Evolutionary conservation across 2,888 invertebrate genomes (phyloP).

Genomic region (Lithophane leautieri): DNA sequence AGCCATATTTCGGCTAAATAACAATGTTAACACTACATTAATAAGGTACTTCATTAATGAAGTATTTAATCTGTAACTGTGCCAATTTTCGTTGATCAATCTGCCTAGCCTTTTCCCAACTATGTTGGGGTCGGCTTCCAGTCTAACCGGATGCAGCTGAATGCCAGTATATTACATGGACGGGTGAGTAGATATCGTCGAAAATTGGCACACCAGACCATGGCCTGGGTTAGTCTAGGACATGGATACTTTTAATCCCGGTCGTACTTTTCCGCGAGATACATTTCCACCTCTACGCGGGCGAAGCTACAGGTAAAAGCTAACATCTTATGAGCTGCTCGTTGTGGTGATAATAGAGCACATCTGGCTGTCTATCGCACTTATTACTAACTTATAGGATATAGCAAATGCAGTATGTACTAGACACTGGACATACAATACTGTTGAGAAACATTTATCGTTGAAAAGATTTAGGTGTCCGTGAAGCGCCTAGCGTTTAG

Average conservation of each 20-base stretch:
- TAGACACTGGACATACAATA: background rate
- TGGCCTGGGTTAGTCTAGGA: background rate
- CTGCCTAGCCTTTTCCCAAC: too few species aligned
- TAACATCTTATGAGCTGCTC: background rate
- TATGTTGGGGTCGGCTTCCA: too few species aligned
- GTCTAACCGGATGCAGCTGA: too few species aligned
- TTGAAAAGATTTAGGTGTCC: background rate
- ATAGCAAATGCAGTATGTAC: constrained; percentile 46
- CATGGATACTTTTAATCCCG: background rate
- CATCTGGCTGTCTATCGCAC: background rate
- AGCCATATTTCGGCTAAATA: too few species aligned
- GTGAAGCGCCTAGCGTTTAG: background rate
- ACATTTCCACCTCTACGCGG: too few species aligned
- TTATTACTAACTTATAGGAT: background rate
- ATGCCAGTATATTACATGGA: background rate
- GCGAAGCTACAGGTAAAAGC: too few species aligned
- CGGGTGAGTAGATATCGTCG: background rate
- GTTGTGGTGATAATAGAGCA: background rate
- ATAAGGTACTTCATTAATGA: too few species aligned
- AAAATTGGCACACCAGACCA: background rate
- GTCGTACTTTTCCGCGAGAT: too few species aligned
- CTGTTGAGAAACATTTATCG: background rate
- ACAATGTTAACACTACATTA: too few species aligned
- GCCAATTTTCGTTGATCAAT: too few species aligned
- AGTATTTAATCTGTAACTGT: too few species aligned